Conservation (phyloP, 2,888 invertebrate genomes). For the Leucophenga maculata region DNA sequence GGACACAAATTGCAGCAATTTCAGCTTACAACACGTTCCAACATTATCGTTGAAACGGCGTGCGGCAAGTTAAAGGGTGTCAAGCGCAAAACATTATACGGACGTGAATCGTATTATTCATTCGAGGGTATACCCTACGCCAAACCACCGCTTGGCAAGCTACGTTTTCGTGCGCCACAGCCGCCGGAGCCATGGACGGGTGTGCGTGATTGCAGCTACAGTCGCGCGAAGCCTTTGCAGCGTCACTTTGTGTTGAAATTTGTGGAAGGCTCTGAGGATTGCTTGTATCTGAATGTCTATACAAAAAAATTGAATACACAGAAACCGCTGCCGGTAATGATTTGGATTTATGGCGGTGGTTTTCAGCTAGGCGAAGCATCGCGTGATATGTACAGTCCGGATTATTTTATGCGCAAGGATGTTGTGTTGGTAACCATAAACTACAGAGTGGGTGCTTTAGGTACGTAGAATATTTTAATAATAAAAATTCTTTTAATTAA, state of each 20-base stretch:
- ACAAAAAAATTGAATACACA: conserved; percentile 53
- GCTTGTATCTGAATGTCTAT: conserved; percentile 73
- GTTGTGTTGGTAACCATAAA: conserved; percentile 72
- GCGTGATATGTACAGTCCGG: conserved; percentile 68
- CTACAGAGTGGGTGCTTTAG: conserved; percentile 72
- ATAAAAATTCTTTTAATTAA: neutral
- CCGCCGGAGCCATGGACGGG: conserved; percentile 70
- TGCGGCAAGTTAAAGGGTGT: conserved; percentile 62
- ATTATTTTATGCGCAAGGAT: conserved; percentile 71
- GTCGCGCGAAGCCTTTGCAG: conserved; percentile 62
- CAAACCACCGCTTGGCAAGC: conserved; percentile 71
- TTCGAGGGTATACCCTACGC: conserved; percentile 64
- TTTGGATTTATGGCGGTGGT: conserved; percentile 73
- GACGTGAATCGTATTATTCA: conserved; percentile 51
- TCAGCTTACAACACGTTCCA: conserved; percentile 57
- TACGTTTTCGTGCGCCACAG: conserved; percentile 69
- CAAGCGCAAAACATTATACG: conserved; percentile 57
- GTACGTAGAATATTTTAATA: conserved; percentile 42
- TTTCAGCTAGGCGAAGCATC: conserved; percentile 70
- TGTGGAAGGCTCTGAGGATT: conserved; percentile 73
- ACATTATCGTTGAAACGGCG: conserved; percentile 50
- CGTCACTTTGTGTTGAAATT: conserved; percentile 57
- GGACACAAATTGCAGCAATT: conserved; percentile 61
- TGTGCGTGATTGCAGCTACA: conserved; percentile 68
- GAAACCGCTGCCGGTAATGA: conserved; percentile 67